A percentile compares a stretch with the other conserved stretches of the same genome.
These are phyloP conservation scores for Cantharis lateralis DNA, from an alignment of 2,888 invertebrate genomes.

Conservation along the genomic window DNA sequence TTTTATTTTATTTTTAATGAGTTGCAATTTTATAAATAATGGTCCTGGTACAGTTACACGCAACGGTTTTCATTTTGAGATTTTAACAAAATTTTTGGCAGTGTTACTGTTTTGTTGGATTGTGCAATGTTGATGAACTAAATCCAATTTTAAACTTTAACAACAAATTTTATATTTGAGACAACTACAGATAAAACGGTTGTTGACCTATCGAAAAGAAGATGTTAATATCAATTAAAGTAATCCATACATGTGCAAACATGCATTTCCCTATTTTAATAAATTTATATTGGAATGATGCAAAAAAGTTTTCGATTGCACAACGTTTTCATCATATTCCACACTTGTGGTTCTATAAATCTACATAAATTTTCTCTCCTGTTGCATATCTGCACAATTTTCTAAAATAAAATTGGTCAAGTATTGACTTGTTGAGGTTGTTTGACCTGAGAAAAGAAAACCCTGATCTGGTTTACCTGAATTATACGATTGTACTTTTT, in stretches of 20 bases:
- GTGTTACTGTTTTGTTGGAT: neutral
- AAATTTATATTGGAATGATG: neutral
- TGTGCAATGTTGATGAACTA: neutral
- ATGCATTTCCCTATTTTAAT: neutral
- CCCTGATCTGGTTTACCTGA: too few relatives aligned
- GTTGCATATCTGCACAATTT: neutral
- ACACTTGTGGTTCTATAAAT: neutral
- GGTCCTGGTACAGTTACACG: neutral
- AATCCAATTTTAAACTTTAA: neutral
- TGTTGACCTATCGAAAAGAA: neutral
- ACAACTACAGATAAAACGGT: neutral
- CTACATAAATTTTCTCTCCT: neutral
- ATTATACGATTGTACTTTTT: too few relatives aligned
- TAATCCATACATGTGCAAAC: neutral
- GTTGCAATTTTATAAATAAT: neutral
- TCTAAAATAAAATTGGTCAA: neutral
- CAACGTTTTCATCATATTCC: neutral
- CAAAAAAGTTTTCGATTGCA: neutral
- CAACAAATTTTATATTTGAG: neutral
- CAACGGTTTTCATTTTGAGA: neutral
- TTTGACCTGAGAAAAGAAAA: too few relatives aligned
- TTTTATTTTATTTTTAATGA: neutral
- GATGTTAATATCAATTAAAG: neutral
- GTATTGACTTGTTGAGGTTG: too few relatives aligned
- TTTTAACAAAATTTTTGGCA: neutral